These are phyloP conservation scores for Rhea pennata DNA, from an alignment of 2,113 vertebrate species.

Conservation along the genomic window DNA sequence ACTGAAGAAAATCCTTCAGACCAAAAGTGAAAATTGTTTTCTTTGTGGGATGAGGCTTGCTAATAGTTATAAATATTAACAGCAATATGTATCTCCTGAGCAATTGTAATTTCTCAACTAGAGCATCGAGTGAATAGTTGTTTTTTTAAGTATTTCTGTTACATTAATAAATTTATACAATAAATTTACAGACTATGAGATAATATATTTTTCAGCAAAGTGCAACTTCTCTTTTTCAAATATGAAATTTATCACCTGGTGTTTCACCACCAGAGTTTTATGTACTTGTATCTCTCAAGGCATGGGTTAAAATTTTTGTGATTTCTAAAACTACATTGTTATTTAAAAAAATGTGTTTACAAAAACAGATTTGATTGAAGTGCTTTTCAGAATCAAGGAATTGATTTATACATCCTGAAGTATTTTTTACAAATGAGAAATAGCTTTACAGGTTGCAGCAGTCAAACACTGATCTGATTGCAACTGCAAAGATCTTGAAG, in stretches of 20 bases:
- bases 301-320: background rate
- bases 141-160: background rate
- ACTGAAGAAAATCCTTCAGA: constrained; percentile 10
- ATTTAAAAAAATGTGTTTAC: background rate
- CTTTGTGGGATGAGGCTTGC: background rate
- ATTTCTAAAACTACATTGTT: background rate
- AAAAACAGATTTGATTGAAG: background rate
- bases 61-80: constrained; percentile 34
- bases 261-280: background rate
- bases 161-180: background rate
- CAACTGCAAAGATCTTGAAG: background rate
- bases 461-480: background rate
- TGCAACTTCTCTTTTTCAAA: background rate
- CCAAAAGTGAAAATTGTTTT: constrained; percentile 44
- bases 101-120: constrained; percentile 21
- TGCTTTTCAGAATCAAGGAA: background rate
- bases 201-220: background rate
- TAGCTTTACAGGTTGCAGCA: background rate
- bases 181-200: background rate
- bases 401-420: background rate
- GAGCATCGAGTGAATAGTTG: background rate
- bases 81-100: constrained; percentile 20
- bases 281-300: background rate
- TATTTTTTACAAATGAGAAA: background rate
- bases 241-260: background rate